Evolutionary conservation across 1,140 invertebrate genomes (phyloP), one percentile per base, ranked within the genome.

Genomic region (Leptopilina clavipes): DNA sequence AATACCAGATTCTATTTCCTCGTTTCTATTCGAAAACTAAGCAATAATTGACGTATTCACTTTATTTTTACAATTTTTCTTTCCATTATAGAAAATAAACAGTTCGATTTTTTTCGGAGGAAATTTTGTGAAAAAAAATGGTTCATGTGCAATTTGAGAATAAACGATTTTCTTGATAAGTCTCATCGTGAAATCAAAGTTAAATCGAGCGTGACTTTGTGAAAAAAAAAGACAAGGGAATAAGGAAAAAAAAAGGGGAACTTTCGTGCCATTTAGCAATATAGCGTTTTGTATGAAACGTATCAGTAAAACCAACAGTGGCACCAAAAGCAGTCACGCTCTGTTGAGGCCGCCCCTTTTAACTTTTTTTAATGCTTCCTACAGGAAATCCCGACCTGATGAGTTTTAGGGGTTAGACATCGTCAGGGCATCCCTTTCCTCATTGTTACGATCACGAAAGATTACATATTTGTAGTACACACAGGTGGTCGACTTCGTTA

Each of bases 371-470:
- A 45, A 81, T 19, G 76, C 81, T 84, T 82, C 81, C 81, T 65
- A 82, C 84, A 83, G 84, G 83, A 86, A 85, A 81, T 80, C 80
- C 81, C 59, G 14, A 31, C 59, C 59, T 65, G 22, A 65, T 65
- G 25, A 65, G 80, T 85, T 86, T 79, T 80, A 79, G 74, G 81
- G 80, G 78, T 80, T 85, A 80, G 37, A 72, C 76, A 54, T 71
- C 74, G 45, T 71, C 75, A 54, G 52, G 79, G 75, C 70, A 79
- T 82, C 84, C 81, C 82, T 81, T 82, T 85, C 81, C 82, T 81
- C 78, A 81, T 10, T 31, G 59, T 65, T 65, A 18, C 19, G 59
- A 65, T 65, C 59, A 37, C 14, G 25, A 31, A 31, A 6, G 37
- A 40, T 40, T 40, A 40, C n/a, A n/a, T 40, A n/a, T 37, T 31